Evolutionary conservation across 2,113 vertebrate genomes (phyloP).

Genomic region (Chloebia gouldiae): DNA sequence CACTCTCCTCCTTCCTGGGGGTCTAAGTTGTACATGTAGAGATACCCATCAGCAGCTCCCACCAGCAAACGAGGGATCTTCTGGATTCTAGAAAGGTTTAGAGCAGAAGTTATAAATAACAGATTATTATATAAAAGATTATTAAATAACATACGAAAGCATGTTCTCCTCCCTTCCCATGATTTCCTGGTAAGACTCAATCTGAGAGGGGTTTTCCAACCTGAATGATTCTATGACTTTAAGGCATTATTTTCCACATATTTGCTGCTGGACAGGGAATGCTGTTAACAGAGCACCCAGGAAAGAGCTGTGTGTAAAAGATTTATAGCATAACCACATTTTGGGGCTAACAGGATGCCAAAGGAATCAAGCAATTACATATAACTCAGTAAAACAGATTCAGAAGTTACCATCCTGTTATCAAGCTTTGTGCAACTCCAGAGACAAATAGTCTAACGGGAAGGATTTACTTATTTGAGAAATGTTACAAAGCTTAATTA

Average conservation of each 20-base stretch:
- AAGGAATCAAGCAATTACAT: not conserved
- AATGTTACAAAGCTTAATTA: not conserved
- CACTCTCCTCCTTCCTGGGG: conserved; percentile 97
- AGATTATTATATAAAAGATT: not conserved
- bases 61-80: conserved; percentile 95
- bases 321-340: not conserved
- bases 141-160: not conserved
- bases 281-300: not conserved
- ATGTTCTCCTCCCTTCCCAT: not conserved
- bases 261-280: not conserved
- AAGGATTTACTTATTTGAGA: not conserved
- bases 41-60: conserved; percentile 92
- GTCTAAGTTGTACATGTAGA: conserved; percentile 98
- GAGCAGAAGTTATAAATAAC: not conserved
- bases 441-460: not conserved
- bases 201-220: not conserved
- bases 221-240: not conserved
- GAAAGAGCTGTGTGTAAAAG: not conserved
- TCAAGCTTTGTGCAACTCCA: not conserved
- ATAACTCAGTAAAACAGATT: not conserved
- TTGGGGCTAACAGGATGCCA: not conserved
- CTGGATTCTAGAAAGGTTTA: conserved; percentile 83
- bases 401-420: not conserved
- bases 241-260: not conserved
- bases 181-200: not conserved